phyloP scores from a whole-genome alignment of 2,113 vertebrate genomes.

The Syngnathus scovelli region DNA sequence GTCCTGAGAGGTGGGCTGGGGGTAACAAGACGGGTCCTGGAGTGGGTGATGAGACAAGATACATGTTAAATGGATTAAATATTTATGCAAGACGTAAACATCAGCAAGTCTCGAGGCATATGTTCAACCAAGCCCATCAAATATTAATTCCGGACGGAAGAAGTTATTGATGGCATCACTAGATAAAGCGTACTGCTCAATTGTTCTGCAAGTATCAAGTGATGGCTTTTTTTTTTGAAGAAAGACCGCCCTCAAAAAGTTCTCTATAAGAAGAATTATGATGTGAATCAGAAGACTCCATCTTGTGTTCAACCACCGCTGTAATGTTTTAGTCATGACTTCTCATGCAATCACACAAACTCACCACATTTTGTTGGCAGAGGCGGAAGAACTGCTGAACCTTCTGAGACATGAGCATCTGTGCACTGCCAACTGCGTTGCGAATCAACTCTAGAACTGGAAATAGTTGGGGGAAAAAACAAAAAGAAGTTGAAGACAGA shows the following conservation, averaged over 20 bases:
- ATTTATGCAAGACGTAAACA: neutral
- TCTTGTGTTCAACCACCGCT: neutral
- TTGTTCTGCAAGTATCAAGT: no score
- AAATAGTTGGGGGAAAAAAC: conserved; percentile 11
- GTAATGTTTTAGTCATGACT: conserved; percentile 24
- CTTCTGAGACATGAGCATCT: conserved; percentile 98
- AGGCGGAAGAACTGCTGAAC: conserved; percentile 98
- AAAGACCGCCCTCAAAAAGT: no score
- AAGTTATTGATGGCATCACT: no score
- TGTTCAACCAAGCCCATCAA: no score
- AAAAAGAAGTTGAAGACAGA: conserved; percentile 11
- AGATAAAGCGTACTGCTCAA: no score
- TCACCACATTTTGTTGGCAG: conserved; percentile 98
- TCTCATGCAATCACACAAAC: conserved; percentile 23
- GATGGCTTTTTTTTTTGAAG: no score
- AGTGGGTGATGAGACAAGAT: neutral
- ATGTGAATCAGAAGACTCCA: neutral
- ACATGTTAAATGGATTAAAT: neutral
- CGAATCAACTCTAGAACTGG: conserved; percentile 93
- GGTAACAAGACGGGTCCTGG: conserved; percentile 90
- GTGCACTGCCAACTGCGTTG: conserved; percentile 89
- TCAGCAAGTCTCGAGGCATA: neutral
- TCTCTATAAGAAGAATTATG: neutral
- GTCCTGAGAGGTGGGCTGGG: conserved; percentile 94
- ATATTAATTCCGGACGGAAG: no score